Percentiles rank a stretch among this genome's conserved stretches.
phyloP scores from a whole-genome alignment of 2,797 vertebrate genomes.

The Syndactyla subalaris region DNA sequence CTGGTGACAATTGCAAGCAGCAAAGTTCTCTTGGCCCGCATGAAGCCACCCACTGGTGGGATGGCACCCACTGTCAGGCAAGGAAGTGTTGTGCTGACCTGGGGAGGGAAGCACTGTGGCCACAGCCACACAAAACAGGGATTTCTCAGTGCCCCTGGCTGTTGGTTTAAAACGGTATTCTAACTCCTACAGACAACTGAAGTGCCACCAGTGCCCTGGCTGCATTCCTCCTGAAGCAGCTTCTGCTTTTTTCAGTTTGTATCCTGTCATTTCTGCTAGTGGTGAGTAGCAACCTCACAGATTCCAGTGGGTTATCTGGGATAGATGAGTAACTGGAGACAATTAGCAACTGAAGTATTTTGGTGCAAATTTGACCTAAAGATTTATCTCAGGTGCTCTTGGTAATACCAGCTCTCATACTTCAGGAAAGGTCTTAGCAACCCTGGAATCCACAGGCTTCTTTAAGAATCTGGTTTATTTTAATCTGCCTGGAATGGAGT shows the following conservation, averaged over 20 bases:
- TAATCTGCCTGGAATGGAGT: background rate
- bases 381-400: background rate
- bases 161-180: background rate
- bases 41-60: background rate
- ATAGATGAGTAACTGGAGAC: background rate
- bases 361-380: background rate
- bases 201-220: background rate
- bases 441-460: background rate
- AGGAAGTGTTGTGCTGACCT: accelerated
- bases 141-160: background rate
- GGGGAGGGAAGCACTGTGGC: background rate
- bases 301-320: background rate
- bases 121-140: background rate
- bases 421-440: background rate
- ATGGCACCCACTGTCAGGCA: background rate
- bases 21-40: background rate
- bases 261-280: background rate
- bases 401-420: background rate
- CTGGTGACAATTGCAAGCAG: background rate
- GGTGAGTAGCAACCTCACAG: background rate
- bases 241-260: background rate
- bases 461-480: background rate
- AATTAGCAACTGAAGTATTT: background rate
- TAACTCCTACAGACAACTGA: background rate
- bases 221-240: background rate